Evolutionary conservation across 2,113 vertebrate species (phyloP).

Genomic region (Halcyon malimbica): DNA sequence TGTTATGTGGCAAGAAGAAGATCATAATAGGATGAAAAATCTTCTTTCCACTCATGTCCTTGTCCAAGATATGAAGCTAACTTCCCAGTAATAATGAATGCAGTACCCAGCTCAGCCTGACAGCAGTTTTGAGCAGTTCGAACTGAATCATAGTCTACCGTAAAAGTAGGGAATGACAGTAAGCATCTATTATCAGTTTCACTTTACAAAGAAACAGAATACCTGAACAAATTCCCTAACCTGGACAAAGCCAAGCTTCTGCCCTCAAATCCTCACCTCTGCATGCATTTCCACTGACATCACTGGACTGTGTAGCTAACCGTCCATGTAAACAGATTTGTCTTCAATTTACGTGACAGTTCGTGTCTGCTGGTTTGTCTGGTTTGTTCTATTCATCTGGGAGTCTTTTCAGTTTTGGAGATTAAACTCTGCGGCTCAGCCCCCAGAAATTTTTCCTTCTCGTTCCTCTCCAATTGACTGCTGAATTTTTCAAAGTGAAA

Average conservation of each 20-base stretch:
- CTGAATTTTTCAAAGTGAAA: neutral
- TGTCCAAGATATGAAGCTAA: neutral
- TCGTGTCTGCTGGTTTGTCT: neutral
- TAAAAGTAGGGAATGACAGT: neutral
- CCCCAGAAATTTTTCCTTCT: conserved; percentile 17
- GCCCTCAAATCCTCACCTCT: neutral
- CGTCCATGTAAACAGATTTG: neutral
- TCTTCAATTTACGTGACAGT: conserved; percentile 1
- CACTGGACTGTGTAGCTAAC: neutral
- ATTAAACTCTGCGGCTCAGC: neutral
- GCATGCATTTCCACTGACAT: conserved; percentile 19
- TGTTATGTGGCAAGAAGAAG: neutral
- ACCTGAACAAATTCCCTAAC: neutral
- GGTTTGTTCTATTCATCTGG: neutral
- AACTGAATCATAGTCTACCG: neutral
- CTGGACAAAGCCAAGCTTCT: neutral
- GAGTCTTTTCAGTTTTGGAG: conserved; percentile 1
- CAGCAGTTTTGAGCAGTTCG: neutral
- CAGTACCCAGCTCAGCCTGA: neutral
- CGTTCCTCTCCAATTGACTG: neutral
- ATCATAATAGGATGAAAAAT: neutral
- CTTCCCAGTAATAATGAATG: neutral
- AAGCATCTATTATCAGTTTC: neutral
- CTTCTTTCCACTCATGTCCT: neutral
- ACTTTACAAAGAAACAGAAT: neutral